These are phyloP conservation scores for Meiosimyza decipiens DNA, from an alignment of 2,888 invertebrate genomes.

Conservation along the genomic window DNA sequence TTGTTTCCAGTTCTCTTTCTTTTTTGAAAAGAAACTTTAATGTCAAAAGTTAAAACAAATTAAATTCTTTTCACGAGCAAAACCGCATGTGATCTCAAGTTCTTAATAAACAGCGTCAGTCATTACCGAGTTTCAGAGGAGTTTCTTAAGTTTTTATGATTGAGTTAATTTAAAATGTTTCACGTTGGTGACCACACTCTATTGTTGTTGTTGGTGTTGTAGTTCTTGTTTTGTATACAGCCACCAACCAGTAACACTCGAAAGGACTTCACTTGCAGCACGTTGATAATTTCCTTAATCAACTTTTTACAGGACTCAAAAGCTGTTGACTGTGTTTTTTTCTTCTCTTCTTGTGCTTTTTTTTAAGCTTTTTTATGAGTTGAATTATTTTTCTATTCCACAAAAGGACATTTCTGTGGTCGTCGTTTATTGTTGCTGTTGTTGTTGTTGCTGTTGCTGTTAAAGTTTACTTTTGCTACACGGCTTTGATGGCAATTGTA, in stretches of 20 bases:
- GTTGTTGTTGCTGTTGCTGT: too few relatives aligned
- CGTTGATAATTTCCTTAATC: constrained; percentile 13
- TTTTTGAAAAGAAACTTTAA: too few relatives aligned
- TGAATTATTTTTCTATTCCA: not conserved
- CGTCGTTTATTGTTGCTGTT: not conserved
- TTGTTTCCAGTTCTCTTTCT: too few relatives aligned
- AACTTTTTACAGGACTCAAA: not conserved
- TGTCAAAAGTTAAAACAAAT: too few relatives aligned
- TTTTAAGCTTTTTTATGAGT: not conserved
- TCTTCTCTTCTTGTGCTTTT: not conserved
- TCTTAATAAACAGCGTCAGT: too few relatives aligned
- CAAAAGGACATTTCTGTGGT: not conserved
- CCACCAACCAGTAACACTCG: constrained; percentile 44
- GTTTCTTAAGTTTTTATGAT: constrained; percentile 18
- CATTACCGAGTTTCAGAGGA: constrained; percentile 39
- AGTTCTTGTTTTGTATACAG: not conserved
- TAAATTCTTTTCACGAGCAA: too few relatives aligned
- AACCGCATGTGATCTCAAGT: too few relatives aligned
- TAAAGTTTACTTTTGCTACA: not conserved
- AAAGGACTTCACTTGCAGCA: constrained; percentile 43
- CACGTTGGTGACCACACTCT: constrained; percentile 29
- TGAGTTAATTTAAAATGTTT: constrained; percentile 3
- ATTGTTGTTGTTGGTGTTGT: constrained; percentile 10
- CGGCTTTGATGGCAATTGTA: not conserved
- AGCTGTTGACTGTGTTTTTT: not conserved